Base-by-base conservation (phyloP, 2,113 vertebrate genomes). In the Sturnira hondurensis region DNA sequence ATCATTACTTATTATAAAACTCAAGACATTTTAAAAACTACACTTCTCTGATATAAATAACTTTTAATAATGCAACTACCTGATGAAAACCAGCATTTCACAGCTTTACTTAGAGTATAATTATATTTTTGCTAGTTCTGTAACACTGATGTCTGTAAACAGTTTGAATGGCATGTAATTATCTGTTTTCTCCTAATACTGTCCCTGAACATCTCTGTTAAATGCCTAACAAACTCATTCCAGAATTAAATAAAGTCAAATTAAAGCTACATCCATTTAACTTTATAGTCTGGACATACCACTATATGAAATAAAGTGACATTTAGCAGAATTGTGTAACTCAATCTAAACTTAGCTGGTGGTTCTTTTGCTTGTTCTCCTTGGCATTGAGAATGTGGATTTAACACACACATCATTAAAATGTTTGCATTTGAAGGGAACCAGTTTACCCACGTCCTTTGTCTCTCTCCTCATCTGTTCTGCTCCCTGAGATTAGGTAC, bases 1-100 rank as follows among this genome's bases (percentile, higher is more conserved):
- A 4, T 14, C 54, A 43, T 74, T 65, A 92, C 36, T 94, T 74
- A 82, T 50, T 78, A 80, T 14, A 58, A 92, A 87, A 96, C 90
- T 95, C 33, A 94, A 71, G 71, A 77, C 50, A 76, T 45, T 90
- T 86, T 74, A 68, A 81, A 95, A 95, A 84, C 56, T 36, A 78
- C 0, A 76, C 12, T 71, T n/a, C 41, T 92, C 71, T 80, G 19
- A 70, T 76, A 0, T 41, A 50, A 74, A 83, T 43, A 74, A 71
- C 4, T 58, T 89, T 88, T 41, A 97, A 81, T 86, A 92, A 93
- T 74, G 73, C 47, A 86, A 73, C 36, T 73, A 52, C 54, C 56
- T 93, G 47, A 52, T 71, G 7, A 36, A 84, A 93, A 77, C 20
- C 12, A 82, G 70, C 65, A 54, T 52, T 73, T 54, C 12, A 36